A percentile compares a stretch with the other conserved stretches of the same genome.
These are phyloP conservation scores for Loris lydekkerianus DNA, from an alignment of 2,797 vertebrate species.

Conservation along the genomic window DNA sequence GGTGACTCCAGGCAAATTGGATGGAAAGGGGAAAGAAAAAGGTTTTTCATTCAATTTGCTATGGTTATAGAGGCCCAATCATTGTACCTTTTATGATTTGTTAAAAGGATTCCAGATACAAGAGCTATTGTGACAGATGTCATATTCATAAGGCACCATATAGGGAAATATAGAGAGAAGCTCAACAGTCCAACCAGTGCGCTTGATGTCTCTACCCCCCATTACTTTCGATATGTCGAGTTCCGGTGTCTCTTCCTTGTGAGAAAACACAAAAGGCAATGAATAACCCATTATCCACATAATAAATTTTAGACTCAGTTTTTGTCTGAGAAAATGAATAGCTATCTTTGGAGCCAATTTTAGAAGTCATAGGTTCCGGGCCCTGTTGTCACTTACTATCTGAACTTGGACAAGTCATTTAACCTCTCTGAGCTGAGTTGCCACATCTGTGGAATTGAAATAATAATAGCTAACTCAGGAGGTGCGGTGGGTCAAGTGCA, in stretches of 20 bases:
- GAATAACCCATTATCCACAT: constrained; percentile 80
- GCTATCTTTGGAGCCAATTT: constrained; percentile 80
- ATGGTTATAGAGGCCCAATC: constrained; percentile 72
- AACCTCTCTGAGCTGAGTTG: constrained; percentile 76
- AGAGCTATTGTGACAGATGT: constrained; percentile 73
- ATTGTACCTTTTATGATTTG: constrained; percentile 79
- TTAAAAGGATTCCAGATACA: constrained; percentile 76
- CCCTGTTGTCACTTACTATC: constrained; percentile 77
- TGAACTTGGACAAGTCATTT: constrained; percentile 81
- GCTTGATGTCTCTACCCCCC: constrained; percentile 75
- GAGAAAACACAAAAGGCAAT: constrained; percentile 81
- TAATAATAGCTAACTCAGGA: constrained; percentile 78
- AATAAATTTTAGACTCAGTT: constrained; percentile 75
- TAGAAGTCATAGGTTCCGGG: constrained; percentile 74
- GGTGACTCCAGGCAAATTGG: constrained; percentile 72
- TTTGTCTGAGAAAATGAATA: constrained; percentile 82
- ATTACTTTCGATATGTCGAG: constrained; percentile 63
- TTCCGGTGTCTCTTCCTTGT: constrained; percentile 76
- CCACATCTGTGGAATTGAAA: constrained; percentile 77
- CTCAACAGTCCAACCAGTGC: constrained; percentile 47
- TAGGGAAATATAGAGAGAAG: constrained; percentile 75
- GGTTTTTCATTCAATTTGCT: constrained; percentile 73
- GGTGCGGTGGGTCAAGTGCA: constrained; percentile 68
- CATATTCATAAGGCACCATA: constrained; percentile 78
- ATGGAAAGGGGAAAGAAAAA: constrained; percentile 8